These are phyloP conservation scores for Rallus limicola DNA, from an alignment of 2,113 vertebrate species.

Conservation along the genomic window DNA sequence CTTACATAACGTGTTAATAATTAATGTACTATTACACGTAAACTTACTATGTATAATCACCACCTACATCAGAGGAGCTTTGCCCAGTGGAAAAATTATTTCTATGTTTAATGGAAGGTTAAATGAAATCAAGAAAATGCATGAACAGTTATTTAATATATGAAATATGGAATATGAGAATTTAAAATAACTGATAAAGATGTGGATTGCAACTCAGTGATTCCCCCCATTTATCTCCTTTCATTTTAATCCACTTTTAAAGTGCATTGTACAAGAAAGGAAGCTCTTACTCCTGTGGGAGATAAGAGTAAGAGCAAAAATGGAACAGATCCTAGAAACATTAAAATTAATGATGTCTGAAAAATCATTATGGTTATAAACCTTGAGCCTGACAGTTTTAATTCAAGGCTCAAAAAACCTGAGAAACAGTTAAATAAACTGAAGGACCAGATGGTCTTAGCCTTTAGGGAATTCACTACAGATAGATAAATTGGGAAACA, in stretches of 20 bases:
- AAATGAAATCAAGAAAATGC: not conserved
- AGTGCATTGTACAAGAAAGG: conserved; percentile 4
- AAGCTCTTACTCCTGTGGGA: conserved; percentile 15
- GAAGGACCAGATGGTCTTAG: conserved; percentile 63
- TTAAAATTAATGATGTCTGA: conserved; percentile 67
- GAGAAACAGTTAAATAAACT: conserved; percentile 61
- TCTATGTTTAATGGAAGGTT: not conserved
- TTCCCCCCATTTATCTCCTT: not conserved
- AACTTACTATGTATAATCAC: not conserved
- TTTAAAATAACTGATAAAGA: not conserved
- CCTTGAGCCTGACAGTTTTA: conserved; percentile 43
- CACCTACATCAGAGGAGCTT: not conserved
- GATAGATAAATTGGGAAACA: conserved; percentile 41
- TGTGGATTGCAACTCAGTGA: not conserved
- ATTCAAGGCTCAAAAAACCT: conserved; percentile 41
- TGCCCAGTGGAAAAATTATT: not conserved
- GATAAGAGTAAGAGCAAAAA: conserved; percentile 35
- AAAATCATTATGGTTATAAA: conserved; percentile 50
- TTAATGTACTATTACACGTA: not conserved
- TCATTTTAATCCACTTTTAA: conserved; percentile 29
- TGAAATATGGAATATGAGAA: not conserved
- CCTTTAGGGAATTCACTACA: conserved; percentile 54
- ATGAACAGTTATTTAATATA: not conserved
- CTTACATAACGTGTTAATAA: not conserved
- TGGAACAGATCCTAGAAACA: conserved; percentile 49